Conservation (phyloP, 1,140 invertebrate species). For the Zaprionus camerounensis region DNA sequence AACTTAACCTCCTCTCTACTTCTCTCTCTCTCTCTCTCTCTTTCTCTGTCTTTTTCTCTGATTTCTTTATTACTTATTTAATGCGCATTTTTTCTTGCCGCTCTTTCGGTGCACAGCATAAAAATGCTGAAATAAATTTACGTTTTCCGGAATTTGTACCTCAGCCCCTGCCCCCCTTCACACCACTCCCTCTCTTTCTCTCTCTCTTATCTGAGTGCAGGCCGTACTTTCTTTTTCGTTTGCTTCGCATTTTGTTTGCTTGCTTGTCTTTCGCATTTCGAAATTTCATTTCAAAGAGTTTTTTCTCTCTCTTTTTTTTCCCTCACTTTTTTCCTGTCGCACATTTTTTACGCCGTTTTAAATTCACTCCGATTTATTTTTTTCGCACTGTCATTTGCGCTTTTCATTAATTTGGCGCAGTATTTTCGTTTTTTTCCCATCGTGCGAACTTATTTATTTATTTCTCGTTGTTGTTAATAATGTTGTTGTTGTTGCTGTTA, state of each 20-base stretch:
- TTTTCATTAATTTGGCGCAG: slow-evolving; percentile 76
- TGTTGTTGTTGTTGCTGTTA: neutral
- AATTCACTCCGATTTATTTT: slow-evolving; percentile 36
- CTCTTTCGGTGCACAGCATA: slow-evolving; percentile 29
- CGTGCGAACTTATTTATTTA: slow-evolving; percentile 74
- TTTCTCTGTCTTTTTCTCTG: slow-evolving; percentile 18
- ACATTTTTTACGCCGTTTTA: slow-evolving; percentile 55
- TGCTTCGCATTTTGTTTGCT: slow-evolving; percentile 37
- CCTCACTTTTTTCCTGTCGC: slow-evolving; percentile 33
- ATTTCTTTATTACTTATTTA: slow-evolving; percentile 82
- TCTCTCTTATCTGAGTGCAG: slow-evolving; percentile 19
- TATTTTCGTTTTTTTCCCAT: slow-evolving; percentile 46
- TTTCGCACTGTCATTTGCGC: slow-evolving; percentile 72
- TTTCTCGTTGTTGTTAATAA: slow-evolving; percentile 31
- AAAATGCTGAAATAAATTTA: slow-evolving; percentile 66
- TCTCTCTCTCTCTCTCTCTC: neutral
- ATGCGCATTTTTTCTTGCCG: slow-evolving; percentile 48
- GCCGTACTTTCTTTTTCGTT: slow-evolving; percentile 47
- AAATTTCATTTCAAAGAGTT: slow-evolving; percentile 75
- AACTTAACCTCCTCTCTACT: slow-evolving; percentile 49
- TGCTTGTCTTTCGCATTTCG: slow-evolving; percentile 56
- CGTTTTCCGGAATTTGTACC: slow-evolving; percentile 64
- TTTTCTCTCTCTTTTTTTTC: slow-evolving; percentile 32
- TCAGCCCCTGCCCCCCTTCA: neutral
- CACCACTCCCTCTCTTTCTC: too few species aligned